Conservation (phyloP, 2,888 invertebrate genomes). For the Tetranychus piercei region DNA sequence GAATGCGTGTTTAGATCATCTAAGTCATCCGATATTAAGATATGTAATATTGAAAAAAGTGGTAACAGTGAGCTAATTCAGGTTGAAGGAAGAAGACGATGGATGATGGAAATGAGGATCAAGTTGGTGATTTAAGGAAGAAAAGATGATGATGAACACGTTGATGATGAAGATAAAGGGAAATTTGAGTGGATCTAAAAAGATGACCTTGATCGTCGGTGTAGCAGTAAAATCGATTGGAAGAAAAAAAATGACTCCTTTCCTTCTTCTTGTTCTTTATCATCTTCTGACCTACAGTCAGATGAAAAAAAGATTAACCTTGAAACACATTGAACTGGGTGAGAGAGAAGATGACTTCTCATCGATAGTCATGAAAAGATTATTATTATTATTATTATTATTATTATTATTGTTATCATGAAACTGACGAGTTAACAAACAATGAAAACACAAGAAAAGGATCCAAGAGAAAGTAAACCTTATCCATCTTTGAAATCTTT, state of each 20-base stretch:
- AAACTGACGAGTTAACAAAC: no score
- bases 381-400: no score
- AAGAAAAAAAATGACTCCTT: background rate
- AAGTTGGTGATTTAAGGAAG: background rate
- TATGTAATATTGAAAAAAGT: no score
- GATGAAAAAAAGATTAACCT: background rate
- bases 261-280: background rate
- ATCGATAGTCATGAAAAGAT: no score
- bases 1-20: no score
- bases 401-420: no score
- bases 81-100: background rate
- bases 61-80: no score
- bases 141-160: background rate
- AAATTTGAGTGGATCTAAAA: background rate
- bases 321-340: background rate
- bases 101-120: background rate
- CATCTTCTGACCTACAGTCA: background rate
- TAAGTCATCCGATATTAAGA: no score
- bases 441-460: no score
- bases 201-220: background rate
- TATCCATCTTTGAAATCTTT: no score
- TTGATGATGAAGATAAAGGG: background rate
- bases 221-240: background rate
- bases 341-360: background rate
- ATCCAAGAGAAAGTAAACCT: no score